These are phyloP conservation scores for Eutolmus rufibarbis DNA, from an alignment of 2,888 invertebrate genomes.

Conservation along the genomic window DNA sequence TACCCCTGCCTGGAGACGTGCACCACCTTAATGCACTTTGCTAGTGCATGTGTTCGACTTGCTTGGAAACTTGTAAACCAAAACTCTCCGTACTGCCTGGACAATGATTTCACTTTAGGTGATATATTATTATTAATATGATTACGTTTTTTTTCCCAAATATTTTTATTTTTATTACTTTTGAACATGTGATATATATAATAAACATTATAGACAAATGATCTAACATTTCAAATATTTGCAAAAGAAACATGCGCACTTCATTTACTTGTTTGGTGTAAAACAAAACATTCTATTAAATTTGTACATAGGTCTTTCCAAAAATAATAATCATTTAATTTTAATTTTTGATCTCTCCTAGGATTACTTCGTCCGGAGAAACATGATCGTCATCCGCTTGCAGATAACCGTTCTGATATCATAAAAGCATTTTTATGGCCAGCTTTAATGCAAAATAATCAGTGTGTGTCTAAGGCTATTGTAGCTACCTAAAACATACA, in stretches of 20 bases:
- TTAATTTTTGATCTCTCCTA: conserved; percentile 50
- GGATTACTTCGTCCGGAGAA: conserved; percentile 75
- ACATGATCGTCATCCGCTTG: conserved; percentile 80
- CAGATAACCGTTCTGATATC: conserved; percentile 76
- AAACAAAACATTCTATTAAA: no score
- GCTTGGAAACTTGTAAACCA: conserved; percentile 88
- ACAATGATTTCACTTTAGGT: conserved; percentile 75
- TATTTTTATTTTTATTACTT: background rate
- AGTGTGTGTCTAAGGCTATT: conserved; percentile 84
- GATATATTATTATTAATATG: conserved; percentile 42
- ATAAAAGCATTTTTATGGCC: conserved; percentile 89
- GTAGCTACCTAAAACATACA: conserved; percentile 66
- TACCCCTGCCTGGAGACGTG: conserved; percentile 88
- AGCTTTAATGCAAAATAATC: conserved; percentile 77
- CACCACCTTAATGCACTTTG: conserved; percentile 78
- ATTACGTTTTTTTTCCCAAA: background rate
- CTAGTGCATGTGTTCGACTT: conserved; percentile 81
- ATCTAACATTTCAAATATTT: background rate
- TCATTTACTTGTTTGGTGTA: background rate
- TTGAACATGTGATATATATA: background rate
- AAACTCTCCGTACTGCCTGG: conserved; percentile 70
- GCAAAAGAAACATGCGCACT: background rate
- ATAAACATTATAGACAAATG: background rate
- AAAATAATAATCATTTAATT: background rate
- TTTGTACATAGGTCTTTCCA: no score